Conservation (phyloP, 2,797 vertebrate genomes). For the Rhinophrynus dorsalis region DNA sequence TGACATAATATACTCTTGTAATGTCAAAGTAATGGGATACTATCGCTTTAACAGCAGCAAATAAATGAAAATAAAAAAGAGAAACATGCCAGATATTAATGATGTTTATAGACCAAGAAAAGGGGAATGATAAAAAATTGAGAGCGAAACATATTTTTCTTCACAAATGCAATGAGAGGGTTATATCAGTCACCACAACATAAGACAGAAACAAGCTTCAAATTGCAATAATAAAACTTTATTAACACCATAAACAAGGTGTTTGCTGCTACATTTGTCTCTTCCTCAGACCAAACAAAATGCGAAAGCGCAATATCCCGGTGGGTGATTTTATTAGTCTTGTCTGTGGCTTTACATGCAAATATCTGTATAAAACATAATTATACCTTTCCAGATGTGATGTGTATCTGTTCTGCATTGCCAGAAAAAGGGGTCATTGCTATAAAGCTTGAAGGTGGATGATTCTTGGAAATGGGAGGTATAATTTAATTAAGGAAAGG, state of each 20-base stretch:
- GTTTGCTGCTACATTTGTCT: not conserved
- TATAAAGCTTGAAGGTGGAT: not conserved
- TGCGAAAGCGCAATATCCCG: not conserved
- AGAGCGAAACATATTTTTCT: slow-evolving; percentile 18
- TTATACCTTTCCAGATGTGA: not conserved
- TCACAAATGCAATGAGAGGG: slow-evolving; percentile 12
- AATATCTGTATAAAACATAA: not conserved
- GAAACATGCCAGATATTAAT: slow-evolving; percentile 10
- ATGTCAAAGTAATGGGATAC: not conserved
- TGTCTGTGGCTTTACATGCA: not conserved
- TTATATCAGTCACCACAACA: slow-evolving; percentile 31
- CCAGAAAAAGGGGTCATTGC: not conserved
- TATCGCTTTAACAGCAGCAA: not conserved
- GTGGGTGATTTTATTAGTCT: not conserved
- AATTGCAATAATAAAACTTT: slow-evolving; percentile 23
- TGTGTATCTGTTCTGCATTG: not conserved
- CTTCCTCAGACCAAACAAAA: not conserved
- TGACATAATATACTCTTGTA: no score
- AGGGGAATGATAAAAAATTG: slow-evolving; percentile 3
- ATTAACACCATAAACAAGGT: slow-evolving; percentile 17
- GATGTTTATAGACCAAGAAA: slow-evolving; percentile 19
- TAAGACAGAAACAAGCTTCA: slow-evolving; percentile 9
- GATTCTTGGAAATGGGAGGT: not conserved
- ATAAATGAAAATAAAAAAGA: slow-evolving; percentile 9
- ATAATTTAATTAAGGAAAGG: no score